Evolutionary conservation across 23 tunicate species (phyloP).

Genomic region (Aplidium turbinatum): DNA sequence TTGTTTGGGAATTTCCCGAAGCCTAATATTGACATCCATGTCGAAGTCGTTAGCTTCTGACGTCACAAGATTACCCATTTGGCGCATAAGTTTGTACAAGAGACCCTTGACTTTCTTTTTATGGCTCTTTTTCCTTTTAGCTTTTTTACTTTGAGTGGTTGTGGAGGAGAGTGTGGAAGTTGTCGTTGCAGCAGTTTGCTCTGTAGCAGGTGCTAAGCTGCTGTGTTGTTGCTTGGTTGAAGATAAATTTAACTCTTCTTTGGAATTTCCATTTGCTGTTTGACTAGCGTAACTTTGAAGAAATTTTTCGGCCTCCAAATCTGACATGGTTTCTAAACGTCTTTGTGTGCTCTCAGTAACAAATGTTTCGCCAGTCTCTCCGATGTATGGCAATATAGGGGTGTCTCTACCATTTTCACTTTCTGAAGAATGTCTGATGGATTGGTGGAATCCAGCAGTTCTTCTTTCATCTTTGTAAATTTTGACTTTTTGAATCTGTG

Average conservation of each 20-base stretch:
- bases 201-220: not conserved
- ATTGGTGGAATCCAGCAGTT: no score
- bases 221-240: not conserved
- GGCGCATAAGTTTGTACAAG: not conserved
- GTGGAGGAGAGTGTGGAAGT: not conserved
- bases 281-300: not conserved
- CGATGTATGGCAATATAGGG: no score
- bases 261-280: not conserved
- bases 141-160: not conserved
- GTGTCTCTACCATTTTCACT: no score
- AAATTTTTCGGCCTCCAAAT: not conserved
- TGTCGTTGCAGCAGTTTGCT: not conserved
- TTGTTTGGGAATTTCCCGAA: no score
- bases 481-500: no score
- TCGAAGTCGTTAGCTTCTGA: not conserved
- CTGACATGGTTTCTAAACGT: not conserved
- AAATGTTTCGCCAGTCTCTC: no score
- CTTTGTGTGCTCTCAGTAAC: no score
- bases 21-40: not conserved
- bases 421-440: no score
- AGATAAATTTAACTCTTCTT: not conserved
- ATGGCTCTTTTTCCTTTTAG: not conserved
- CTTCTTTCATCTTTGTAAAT: no score
- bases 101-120: not conserved
- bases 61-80: not conserved